phyloP scores from a whole-genome alignment of 64 coral and sea anemone genomes.

The Montipora cactus region DNA sequence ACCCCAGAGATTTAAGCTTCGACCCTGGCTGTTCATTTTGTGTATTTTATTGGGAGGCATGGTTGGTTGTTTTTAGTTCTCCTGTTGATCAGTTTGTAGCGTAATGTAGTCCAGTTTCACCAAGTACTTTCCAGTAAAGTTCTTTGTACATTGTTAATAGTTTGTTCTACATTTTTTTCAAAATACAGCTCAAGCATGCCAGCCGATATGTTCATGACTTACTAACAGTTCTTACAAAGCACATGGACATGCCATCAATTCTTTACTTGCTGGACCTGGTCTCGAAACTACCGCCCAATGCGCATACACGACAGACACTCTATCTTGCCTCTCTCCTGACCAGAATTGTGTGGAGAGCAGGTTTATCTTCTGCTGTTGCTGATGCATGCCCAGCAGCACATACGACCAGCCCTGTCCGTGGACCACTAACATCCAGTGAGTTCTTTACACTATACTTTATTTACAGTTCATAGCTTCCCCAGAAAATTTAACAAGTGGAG shows the following conservation, averaged over 20 bases:
- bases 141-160: background rate
- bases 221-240: constrained; percentile 90
- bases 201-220: constrained; percentile 98
- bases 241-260: constrained; percentile 89
- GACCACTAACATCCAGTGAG: constrained; percentile 81
- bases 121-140: too few species aligned
- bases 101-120: background rate
- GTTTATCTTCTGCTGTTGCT: constrained; percentile 55
- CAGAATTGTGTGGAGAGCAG: constrained; percentile 95
- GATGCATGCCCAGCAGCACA: constrained; percentile 31
- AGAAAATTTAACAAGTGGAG: too few species aligned
- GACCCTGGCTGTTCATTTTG: too few species aligned
- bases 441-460: background rate
- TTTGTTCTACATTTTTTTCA: background rate
- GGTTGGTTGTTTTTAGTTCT: too few species aligned
- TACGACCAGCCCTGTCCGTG: constrained; percentile 83
- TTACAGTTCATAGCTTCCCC: too few species aligned
- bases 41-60: too few species aligned
- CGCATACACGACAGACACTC: constrained; percentile 90
- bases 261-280: constrained; percentile 86
- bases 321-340: constrained; percentile 88
- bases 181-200: constrained; percentile 91
- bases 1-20: too few species aligned
- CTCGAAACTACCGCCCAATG: constrained; percentile 73
- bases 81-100: too few species aligned